phyloP scores from a whole-genome alignment of 2,888 invertebrate genomes.

The Aspidapion aeneum region DNA sequence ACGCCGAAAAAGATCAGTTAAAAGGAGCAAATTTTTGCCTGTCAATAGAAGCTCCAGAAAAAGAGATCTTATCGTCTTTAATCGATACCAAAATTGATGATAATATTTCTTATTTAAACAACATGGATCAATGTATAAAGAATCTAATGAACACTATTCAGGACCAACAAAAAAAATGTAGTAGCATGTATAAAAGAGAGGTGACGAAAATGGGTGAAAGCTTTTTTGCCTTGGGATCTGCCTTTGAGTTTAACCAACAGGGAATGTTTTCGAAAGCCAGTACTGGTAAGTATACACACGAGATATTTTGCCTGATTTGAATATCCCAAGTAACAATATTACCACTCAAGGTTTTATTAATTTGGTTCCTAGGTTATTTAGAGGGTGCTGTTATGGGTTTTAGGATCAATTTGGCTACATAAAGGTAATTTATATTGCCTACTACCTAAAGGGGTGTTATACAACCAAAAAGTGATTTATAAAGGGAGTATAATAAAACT shows the following conservation, averaged over 20 bases:
- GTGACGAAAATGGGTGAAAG: conserved; percentile 87
- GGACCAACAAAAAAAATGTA: conserved; percentile 85
- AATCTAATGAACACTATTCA: conserved; percentile 74
- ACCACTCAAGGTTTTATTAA: too few species aligned
- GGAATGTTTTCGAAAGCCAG: conserved; percentile 67
- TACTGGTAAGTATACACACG: conserved; percentile 57
- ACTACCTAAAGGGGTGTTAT: too few species aligned
- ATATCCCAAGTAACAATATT: too few species aligned
- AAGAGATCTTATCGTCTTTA: conserved; percentile 67
- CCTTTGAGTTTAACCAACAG: conserved; percentile 74
- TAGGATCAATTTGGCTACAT: too few species aligned
- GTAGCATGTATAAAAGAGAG: conserved; percentile 83
- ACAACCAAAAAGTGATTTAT: too few species aligned
- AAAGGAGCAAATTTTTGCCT: conserved; percentile 89
- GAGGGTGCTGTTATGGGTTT: too few species aligned
- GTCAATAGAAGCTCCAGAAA: conserved; percentile 81
- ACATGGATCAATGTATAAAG: conserved; percentile 86
- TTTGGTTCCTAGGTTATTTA: too few species aligned
- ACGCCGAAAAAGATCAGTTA: conserved; percentile 91
- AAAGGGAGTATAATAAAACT: too few species aligned
- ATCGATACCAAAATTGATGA: conserved; percentile 82
- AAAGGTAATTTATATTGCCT: too few species aligned
- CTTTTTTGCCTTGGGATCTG: conserved; percentile 78
- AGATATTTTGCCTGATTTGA: conserved; percentile 2
- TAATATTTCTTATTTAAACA: conserved; percentile 76